A percentile compares a stretch with the other conserved stretches of the same genome.
These are phyloP conservation scores for Rhinophrynus dorsalis DNA, from an alignment of 2,797 vertebrate species.

Conservation along the genomic window DNA sequence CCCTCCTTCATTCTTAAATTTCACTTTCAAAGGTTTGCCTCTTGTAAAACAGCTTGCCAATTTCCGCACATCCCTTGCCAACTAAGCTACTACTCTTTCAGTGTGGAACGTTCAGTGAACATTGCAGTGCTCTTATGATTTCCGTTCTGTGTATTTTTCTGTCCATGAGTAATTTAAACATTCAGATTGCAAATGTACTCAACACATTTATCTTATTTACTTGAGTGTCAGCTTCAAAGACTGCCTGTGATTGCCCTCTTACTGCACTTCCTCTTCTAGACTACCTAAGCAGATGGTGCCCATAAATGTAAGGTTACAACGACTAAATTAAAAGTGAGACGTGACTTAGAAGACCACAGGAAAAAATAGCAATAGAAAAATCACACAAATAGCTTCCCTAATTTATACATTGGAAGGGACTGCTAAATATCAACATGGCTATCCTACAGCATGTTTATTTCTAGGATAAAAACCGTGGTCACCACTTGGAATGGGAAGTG, in stretches of 20 bases:
- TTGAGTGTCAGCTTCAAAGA: background rate
- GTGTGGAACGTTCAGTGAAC: background rate
- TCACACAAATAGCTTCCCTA: conserved; percentile 2
- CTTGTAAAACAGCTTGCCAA: background rate
- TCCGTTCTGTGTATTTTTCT: background rate
- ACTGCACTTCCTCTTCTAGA: background rate
- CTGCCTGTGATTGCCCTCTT: conserved; percentile 1
- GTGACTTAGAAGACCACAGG: background rate
- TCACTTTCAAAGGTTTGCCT: conserved; percentile 19
- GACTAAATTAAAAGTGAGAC: background rate
- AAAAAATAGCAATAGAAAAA: conserved; percentile 11
- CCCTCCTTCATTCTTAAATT: background rate
- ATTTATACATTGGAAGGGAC: too few relatives aligned
- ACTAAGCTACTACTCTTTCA: background rate
- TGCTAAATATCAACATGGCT: too few relatives aligned
- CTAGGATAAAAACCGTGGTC: too few relatives aligned
- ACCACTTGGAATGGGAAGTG: too few relatives aligned
- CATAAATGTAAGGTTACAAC: background rate
- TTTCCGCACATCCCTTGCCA: background rate
- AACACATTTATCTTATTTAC: background rate
- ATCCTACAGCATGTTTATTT: too few relatives aligned
- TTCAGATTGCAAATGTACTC: background rate
- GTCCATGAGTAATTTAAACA: background rate
- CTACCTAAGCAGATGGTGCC: background rate
- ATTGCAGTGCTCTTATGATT: background rate